Conservation (phyloP, 2,888 invertebrate genomes). For the Arctia plantaginis region DNA sequence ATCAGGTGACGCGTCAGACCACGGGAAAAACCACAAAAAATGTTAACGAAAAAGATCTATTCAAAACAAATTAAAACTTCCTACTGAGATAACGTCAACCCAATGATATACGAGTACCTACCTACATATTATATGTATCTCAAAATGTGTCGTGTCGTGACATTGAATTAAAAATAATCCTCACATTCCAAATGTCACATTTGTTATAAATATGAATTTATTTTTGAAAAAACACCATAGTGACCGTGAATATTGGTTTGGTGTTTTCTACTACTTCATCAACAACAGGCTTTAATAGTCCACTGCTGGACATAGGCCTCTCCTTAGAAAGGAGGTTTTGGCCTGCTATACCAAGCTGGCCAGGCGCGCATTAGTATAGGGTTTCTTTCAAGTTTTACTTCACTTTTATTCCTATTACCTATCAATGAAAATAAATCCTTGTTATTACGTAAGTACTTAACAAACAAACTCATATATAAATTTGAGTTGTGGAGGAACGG, state of each 20-base stretch:
- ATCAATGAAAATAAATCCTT: not conserved
- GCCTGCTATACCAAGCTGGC: too few species aligned
- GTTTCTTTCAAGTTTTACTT: too few species aligned
- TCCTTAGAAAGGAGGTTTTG: too few species aligned
- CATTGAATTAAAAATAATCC: conserved; percentile 11
- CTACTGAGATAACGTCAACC: not conserved
- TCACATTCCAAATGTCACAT: conserved; percentile 19
- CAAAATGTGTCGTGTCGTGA: conserved; percentile 6
- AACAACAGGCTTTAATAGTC: too few species aligned
- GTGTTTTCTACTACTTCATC: not conserved
- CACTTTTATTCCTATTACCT: too few species aligned
- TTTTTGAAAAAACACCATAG: conserved; percentile 12
- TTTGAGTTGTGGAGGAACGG: too few species aligned
- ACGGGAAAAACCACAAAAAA: not conserved
- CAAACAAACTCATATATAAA: too few species aligned
- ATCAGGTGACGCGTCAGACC: too few species aligned
- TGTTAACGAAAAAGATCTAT: not conserved
- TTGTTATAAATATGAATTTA: conserved; percentile 24
- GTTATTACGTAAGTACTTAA: too few species aligned
- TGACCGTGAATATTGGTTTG: not conserved
- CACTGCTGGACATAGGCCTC: too few species aligned
- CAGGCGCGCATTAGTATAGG: too few species aligned
- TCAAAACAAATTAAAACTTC: not conserved
- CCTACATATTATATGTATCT: not conserved
- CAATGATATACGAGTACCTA: not conserved